Percentiles rank a stretch among this genome's conserved stretches.
These are phyloP conservation scores for Archips crataeganus DNA, from an alignment of 2,888 invertebrate species.

Conservation along the genomic window DNA sequence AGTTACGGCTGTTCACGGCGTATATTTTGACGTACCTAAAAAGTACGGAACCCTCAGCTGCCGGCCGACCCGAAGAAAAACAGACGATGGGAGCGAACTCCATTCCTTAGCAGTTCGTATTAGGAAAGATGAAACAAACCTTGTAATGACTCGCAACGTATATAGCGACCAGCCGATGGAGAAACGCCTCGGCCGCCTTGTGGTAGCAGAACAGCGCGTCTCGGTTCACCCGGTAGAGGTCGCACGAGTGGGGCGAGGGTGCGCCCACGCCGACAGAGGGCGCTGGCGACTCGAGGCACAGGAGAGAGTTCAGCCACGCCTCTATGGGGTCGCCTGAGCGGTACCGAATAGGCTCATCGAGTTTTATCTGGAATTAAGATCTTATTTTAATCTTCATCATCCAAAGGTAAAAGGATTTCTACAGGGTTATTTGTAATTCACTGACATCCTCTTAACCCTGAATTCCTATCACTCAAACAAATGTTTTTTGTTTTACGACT, in stretches of 20 bases:
- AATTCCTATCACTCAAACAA: too few species aligned
- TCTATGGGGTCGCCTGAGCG: constrained; percentile 94
- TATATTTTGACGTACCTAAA: too few species aligned
- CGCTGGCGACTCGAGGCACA: constrained; percentile 95
- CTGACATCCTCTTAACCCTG: too few species aligned
- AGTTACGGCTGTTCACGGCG: too few species aligned
- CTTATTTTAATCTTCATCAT: too few species aligned
- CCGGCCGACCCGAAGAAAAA: too few species aligned
- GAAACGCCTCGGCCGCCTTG: constrained; percentile 95
- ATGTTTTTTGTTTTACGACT: too few species aligned
- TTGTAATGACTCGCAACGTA: constrained; percentile 99
- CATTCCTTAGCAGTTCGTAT: too few species aligned
- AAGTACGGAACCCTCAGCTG: too few species aligned
- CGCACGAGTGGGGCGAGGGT: constrained; percentile 95
- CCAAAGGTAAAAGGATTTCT: too few species aligned
- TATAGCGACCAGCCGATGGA: constrained; percentile 96
- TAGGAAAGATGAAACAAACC: constrained; percentile 68
- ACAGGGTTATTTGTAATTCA: too few species aligned
- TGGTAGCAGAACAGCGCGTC: constrained; percentile 99
- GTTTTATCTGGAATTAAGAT: constrained; percentile 84
- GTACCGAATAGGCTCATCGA: constrained; percentile 98
- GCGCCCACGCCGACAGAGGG: constrained; percentile 91
- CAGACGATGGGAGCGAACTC: too few species aligned
- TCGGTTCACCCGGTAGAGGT: constrained; percentile 93
- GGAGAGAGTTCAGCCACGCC: constrained; percentile 94